phyloP scores from a whole-genome alignment of 2,888 invertebrate species.

The Pyrgus malvae region DNA sequence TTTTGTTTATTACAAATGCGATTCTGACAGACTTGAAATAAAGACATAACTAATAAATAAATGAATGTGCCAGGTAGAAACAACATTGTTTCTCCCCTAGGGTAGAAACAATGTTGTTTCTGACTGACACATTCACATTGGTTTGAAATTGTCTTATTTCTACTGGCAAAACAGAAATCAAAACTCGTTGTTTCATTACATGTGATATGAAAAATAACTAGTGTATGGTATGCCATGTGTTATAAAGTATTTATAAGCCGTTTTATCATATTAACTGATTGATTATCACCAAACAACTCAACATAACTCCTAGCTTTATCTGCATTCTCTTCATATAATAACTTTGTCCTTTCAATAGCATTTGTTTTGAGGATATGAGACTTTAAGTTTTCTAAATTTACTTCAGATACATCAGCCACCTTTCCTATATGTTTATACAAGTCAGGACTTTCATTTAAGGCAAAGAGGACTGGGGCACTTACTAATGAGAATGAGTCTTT shows the following conservation, averaged over 20 bases:
- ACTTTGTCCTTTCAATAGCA: slow-evolving; percentile 59
- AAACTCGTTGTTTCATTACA: too few relatives aligned
- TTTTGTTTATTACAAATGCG: too few relatives aligned
- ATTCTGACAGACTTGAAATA: too few relatives aligned
- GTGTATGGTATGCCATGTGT: too few relatives aligned
- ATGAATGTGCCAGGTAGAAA: too few relatives aligned
- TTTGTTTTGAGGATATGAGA: slow-evolving; percentile 58
- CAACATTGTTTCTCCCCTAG: too few relatives aligned
- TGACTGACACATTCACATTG: too few relatives aligned
- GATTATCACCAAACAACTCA: slow-evolving; percentile 61
- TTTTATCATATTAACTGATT: slow-evolving; percentile 63
- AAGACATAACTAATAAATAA: too few relatives aligned
- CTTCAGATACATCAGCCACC: slow-evolving; percentile 80
- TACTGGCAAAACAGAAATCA: too few relatives aligned
- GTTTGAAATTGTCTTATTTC: too few relatives aligned
- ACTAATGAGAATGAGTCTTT: slow-evolving; percentile 84
- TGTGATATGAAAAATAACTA: too few relatives aligned
- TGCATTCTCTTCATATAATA: slow-evolving; percentile 57
- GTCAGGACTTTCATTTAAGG: slow-evolving; percentile 87
- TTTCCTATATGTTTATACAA: slow-evolving; percentile 82
- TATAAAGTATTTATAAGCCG: slow-evolving; percentile 56
- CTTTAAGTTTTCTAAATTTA: slow-evolving; percentile 82
- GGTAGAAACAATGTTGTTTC: too few relatives aligned
- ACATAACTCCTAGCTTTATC: slow-evolving; percentile 56
- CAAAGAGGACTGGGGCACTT: slow-evolving; percentile 92